Percentiles rank a stretch among this genome's conserved stretches.
Conservation (phyloP, 2,113 vertebrate species). For the Lophochroa leadbeateri region DNA sequence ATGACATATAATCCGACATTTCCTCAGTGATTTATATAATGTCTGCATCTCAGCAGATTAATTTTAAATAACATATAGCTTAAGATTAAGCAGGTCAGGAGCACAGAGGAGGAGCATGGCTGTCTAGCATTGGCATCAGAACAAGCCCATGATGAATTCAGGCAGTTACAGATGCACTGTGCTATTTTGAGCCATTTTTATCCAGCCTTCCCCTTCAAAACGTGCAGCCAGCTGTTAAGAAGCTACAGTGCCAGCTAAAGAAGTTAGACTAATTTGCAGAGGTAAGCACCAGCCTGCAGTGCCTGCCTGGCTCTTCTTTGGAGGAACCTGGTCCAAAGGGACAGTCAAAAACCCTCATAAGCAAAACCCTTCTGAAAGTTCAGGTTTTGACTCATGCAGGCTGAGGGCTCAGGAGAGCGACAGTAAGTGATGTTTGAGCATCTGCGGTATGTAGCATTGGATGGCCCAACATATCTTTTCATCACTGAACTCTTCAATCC, state of each 20-base stretch:
- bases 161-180: neutral
- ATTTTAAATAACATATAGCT: slow-evolving; percentile 11
- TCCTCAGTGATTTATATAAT: neutral
- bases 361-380: neutral
- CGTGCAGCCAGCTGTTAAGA: neutral
- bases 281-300: neutral
- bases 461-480: neutral
- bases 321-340: neutral
- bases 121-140: neutral
- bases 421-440: neutral
- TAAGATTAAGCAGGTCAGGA: slow-evolving; percentile 3
- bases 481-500: neutral
- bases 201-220: neutral
- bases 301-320: neutral
- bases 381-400: neutral
- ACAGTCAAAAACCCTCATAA: neutral
- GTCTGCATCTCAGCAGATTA: neutral
- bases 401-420: neutral
- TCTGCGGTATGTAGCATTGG: rapidly evolving
- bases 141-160: neutral
- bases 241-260: neutral
- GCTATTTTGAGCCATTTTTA: slow-evolving; percentile 19
- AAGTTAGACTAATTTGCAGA: neutral
- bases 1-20: neutral
- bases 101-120: neutral